phyloP scores from a whole-genome alignment of 2,888 invertebrate species.

The Dioctria linearis region DNA sequence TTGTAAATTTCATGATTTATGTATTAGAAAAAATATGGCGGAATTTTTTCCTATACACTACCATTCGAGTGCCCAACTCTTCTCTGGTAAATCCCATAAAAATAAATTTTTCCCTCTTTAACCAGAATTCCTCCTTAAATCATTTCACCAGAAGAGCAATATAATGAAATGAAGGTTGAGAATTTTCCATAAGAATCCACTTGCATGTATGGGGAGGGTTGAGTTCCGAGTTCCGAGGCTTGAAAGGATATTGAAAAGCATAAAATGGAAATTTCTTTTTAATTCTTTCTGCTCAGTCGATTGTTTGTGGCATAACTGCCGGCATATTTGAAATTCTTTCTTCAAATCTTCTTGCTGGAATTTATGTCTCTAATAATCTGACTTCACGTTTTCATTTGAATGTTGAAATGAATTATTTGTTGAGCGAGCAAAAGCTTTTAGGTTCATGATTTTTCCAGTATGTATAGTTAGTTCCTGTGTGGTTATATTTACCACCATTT shows the following conservation, averaged over 20 bases:
- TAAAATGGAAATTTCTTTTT: slow-evolving; percentile 10
- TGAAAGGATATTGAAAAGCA: neutral
- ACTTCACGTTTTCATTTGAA: too few relatives aligned
- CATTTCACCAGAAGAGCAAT: neutral
- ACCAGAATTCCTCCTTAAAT: slow-evolving; percentile 1
- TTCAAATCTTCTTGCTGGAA: neutral
- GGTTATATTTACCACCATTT: too few relatives aligned
- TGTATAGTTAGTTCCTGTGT: too few relatives aligned
- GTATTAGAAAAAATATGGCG: too few relatives aligned
- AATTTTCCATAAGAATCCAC: neutral
- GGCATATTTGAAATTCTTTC: neutral
- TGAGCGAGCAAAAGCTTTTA: neutral
- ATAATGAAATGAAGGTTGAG: neutral
- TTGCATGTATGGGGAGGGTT: neutral
- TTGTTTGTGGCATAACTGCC: slow-evolving; percentile 2
- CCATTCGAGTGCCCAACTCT: neutral
- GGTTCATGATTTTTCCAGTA: too few relatives aligned
- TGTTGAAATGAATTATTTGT: slow-evolving; percentile 8
- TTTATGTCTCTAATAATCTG: neutral
- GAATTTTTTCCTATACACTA: too few relatives aligned
- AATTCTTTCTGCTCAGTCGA: neutral
- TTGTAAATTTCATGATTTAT: too few relatives aligned
- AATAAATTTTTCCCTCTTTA: neutral
- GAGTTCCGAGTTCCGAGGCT: neutral
- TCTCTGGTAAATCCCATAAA: neutral